phyloP scores from a whole-genome alignment of 2,888 invertebrate genomes.

The Dryobota labecula region DNA sequence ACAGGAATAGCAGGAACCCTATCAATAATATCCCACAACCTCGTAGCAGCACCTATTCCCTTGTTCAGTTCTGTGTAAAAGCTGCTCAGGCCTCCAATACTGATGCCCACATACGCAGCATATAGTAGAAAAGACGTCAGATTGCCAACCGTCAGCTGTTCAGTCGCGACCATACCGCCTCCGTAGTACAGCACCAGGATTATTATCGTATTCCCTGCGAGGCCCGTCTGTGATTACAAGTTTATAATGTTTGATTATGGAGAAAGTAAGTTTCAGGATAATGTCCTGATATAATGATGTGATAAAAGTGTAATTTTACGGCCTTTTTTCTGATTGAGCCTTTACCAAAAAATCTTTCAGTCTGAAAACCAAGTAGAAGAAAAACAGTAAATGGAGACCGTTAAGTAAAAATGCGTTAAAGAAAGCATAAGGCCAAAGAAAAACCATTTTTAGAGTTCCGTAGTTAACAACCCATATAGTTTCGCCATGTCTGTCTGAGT shows the following conservation, averaged over 20 bases:
- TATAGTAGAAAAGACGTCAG: conserved; percentile 98
- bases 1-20: conserved; percentile 94
- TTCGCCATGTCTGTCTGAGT: no score
- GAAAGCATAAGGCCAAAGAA: neutral
- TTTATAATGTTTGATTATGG: conserved; percentile 23
- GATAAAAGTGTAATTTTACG: no score
- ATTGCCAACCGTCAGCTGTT: conserved; percentile 95
- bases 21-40: conserved; percentile 97
- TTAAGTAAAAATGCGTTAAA: neutral
- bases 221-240: conserved; percentile 92
- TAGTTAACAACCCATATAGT: no score
- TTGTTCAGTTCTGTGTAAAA: conserved; percentile 98
- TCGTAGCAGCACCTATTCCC: conserved; percentile 97
- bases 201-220: conserved; percentile 97
- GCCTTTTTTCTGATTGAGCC: neutral
- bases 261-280: neutral
- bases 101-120: conserved; percentile 97
- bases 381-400: neutral
- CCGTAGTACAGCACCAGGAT: conserved; percentile 98
- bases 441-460: no score
- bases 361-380: neutral
- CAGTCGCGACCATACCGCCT: conserved; percentile 95
- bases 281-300: neutral
- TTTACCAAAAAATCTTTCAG: neutral
- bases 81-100: conserved; percentile 96